Evolutionary conservation across 2,113 vertebrate genomes (phyloP).

Genomic region (Hydropotes inermis): DNA sequence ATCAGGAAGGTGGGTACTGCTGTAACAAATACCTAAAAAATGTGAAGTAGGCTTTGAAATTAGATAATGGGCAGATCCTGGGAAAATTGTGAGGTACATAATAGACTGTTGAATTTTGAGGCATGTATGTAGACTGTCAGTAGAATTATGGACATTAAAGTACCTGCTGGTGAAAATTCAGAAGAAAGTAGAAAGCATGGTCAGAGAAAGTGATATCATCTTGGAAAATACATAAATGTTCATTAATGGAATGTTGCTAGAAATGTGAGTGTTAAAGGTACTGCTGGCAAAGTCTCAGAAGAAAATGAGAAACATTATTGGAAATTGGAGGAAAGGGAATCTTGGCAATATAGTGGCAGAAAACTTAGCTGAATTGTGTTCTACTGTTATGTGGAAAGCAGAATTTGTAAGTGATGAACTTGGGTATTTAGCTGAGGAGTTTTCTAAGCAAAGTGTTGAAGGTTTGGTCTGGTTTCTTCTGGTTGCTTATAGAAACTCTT

Average conservation of each 20-base stretch:
- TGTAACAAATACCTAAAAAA: background rate
- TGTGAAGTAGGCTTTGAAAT: background rate
- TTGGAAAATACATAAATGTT: background rate
- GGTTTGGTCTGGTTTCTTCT: background rate
- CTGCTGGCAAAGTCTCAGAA: background rate
- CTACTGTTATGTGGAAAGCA: background rate
- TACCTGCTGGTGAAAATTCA: background rate
- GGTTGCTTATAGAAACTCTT: background rate
- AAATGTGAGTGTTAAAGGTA: background rate
- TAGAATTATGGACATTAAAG: background rate
- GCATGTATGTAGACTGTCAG: background rate
- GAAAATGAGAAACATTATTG: background rate
- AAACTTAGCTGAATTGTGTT: background rate
- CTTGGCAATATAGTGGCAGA: background rate
- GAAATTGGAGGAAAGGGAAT: background rate
- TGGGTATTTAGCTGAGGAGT: background rate
- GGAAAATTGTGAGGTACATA: background rate
- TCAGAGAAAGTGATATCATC: background rate
- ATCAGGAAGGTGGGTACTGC: background rate
- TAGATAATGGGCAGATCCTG: background rate
- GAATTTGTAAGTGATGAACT: background rate
- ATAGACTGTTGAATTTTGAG: background rate
- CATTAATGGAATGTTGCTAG: background rate
- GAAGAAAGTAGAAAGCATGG: background rate
- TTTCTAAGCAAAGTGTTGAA: background rate